Conservation (phyloP, 2,113 vertebrate genomes). For the Sphaerodactylus townsendi region DNA sequence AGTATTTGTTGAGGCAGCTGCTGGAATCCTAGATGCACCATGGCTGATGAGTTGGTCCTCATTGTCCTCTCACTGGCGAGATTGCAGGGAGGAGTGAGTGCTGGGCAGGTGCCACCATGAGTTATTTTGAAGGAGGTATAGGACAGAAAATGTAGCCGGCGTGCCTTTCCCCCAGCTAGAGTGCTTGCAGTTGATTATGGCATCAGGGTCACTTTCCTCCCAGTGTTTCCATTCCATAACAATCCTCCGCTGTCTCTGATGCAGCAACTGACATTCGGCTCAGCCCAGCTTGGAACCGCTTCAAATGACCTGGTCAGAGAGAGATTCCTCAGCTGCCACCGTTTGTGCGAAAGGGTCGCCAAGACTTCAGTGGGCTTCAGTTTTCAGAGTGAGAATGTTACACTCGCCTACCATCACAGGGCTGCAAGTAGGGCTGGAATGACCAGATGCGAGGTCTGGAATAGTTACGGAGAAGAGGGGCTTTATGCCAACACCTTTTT, state of each 20-base stretch:
- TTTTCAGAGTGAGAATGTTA: background rate
- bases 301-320: background rate
- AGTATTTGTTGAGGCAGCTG: too few relatives aligned
- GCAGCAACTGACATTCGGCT: conserved; percentile 10
- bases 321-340: background rate
- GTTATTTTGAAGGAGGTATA: too few relatives aligned
- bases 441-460: too few relatives aligned
- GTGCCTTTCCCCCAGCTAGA: background rate
- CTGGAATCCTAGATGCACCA: too few relatives aligned
- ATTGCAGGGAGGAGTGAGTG: too few relatives aligned
- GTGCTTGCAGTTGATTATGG: background rate
- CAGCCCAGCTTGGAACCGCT: background rate
- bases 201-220: too few relatives aligned
- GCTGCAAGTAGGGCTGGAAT: background rate
- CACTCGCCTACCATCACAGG: background rate
- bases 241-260: background rate
- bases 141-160: too few relatives aligned
- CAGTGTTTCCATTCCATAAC: background rate
- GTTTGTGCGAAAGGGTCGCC: background rate
- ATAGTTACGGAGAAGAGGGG: too few relatives aligned
- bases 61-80: too few relatives aligned
- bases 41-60: too few relatives aligned
- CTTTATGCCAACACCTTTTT: too few relatives aligned
- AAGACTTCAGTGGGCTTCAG: background rate
- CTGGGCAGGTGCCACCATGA: too few relatives aligned